Evolutionary conservation across 2,113 vertebrate species (phyloP), one percentile per base, ranked within the genome.

Genomic region (Oncorhynchus masou): DNA sequence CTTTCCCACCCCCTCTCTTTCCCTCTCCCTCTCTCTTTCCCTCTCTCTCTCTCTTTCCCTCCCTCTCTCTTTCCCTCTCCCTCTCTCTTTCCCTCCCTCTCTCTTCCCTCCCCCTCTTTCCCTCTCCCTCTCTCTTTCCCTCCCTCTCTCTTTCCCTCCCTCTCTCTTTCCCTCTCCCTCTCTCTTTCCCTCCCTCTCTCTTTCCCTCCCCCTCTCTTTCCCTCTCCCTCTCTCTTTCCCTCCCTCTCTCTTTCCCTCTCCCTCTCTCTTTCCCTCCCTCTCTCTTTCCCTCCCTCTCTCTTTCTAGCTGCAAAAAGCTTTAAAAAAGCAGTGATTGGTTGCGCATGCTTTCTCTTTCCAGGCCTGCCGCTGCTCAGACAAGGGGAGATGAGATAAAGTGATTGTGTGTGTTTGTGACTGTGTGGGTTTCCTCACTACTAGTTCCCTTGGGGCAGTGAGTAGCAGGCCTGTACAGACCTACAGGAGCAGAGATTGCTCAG

Each of bases 321-420:
- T 2, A 22, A 68, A 34, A 22, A 45, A 45, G 31, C 67, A 68
- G 45, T 70, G 71, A 72, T 79, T 77, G 57, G 27, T n/a, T 27
- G 20, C 29, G 57, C 31, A 8, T 70, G 54, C n/a, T 62, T 60
- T 74, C 67, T 24, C 66, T 67, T n/a, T 54, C 22, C 68, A 22
- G 67, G 16, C 5, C 29, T 45, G 39, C 39, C 9, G 39, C 39
- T 45, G 39, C 39, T 45, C 9, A 45, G 39, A 45, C 39, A 45
- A 13, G 54, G 25, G 7, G 6, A 22, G 25, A 65, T 13, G 48
- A 45, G 24, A 24, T 74, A 73, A 65, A 25, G 64, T 49, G 34
- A 60, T 62, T 74, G 70, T 69, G 49, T 69, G 22, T 22, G 31
- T 48, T 34, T 39, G 68, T 48, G n/a, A 22, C 5, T 45, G 31